Evolutionary conservation across 2,888 invertebrate genomes (phyloP), one percentile per base, ranked within the genome.

Genomic region (Tetramorium bicarinatum): DNA sequence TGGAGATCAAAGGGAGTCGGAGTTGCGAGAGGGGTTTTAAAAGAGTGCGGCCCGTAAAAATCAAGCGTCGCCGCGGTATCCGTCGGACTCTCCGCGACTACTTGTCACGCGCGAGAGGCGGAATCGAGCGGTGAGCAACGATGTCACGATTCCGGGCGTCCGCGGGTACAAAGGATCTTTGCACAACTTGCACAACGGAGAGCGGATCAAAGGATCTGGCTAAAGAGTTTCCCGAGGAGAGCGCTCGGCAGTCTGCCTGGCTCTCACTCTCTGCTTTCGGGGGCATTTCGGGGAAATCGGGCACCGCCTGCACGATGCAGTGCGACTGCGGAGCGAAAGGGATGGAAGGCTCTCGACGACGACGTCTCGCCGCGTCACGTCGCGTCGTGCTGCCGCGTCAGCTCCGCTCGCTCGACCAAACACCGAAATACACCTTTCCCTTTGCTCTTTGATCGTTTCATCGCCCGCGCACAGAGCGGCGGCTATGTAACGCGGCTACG

Each of bases 391-490:
- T 13, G 69, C n/a, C 29, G 49, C 44, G 64, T 47, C 69, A 62
- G 59, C 67, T 71, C 44, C 18, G 21, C 49, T 41, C 66, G 69
- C 71, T 44, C 61, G 82, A 56, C 54, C 66, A 59, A 67, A 84
- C 69, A 82, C 84, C 72, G 83, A 85, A 80, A 84, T 82, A 85
- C 85, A 83, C 87, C 87, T 86, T 34, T 87, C 59, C 67, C 77
- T 69, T 72, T 41, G 81, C 66, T 87, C 89, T 90, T 90, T 89
- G 89, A 89, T 90, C 89, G 88, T 85, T 88, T 90, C 87, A 83
- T 88, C 88, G 84, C 61, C 38, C 81, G 77, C 87, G 81, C 67
- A 66, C 76, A 59, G 56, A 64, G 71, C 84, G 77, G 47, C 56
- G 47, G 56, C 79, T 59, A 21, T 49, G 76, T 59, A 66, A 72